These are phyloP conservation scores for Solenopsis fugax DNA, from an alignment of 1,140 invertebrate species.

Conservation along the genomic window DNA sequence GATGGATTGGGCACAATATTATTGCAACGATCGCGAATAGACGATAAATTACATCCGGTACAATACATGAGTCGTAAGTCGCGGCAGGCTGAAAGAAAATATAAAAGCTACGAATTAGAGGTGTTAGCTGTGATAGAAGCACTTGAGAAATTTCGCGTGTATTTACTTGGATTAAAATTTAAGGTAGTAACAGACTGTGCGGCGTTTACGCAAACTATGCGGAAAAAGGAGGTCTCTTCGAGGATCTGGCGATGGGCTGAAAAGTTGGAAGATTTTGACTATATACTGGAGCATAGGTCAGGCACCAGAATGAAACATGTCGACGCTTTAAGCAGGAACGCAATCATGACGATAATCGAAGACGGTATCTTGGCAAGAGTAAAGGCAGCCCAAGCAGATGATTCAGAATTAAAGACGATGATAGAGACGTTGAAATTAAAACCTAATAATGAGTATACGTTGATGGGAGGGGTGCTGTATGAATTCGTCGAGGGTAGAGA, in stretches of 20 bases:
- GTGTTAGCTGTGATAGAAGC: conserved; percentile 8
- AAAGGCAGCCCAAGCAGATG: not conserved
- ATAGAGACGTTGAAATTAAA: not conserved
- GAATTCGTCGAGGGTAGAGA: conserved; percentile 19
- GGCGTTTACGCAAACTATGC: conserved; percentile 30
- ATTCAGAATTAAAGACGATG: not conserved
- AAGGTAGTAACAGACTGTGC: conserved; percentile 12
- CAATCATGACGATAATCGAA: not conserved
- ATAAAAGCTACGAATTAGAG: conserved; percentile 41
- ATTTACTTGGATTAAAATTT: conserved; percentile 39
- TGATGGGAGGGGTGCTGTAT: not conserved
- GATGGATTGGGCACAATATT: conserved; percentile 31
- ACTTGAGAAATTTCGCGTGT: conserved; percentile 8
- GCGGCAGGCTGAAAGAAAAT: not conserved
- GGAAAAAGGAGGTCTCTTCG: conserved; percentile 12
- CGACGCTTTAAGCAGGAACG: conserved; percentile 34
- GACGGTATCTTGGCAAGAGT: not conserved
- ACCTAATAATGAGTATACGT: not conserved
- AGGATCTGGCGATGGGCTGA: conserved; percentile 14
- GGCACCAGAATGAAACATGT: conserved; percentile 33
- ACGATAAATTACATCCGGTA: conserved; percentile 25
- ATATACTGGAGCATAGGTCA: conserved; percentile 9
- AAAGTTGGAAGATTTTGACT: conserved; percentile 29
- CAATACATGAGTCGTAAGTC: conserved; percentile 35
- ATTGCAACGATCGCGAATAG: conserved; percentile 16